Evolutionary conservation across 2,797 vertebrate genomes (phyloP).

Genomic region (Pristis pectinata): DNA sequence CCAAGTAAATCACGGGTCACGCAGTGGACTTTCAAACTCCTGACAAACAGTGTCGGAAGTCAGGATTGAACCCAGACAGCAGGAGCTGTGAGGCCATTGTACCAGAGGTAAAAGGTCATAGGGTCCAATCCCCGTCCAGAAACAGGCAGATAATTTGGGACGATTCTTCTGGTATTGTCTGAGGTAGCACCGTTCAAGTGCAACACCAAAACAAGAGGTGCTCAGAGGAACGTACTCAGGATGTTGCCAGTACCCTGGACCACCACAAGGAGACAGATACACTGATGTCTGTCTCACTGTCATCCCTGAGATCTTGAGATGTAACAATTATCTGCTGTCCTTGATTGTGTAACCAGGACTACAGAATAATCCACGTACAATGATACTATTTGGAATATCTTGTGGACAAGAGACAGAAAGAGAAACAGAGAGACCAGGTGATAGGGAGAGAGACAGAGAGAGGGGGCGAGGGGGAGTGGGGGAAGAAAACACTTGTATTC

Average conservation of each 20-base stretch:
- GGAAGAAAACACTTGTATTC: too few species aligned
- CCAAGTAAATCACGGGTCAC: too few species aligned
- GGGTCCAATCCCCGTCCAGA: neutral
- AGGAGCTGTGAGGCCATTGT: too few species aligned
- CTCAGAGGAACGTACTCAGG: neutral
- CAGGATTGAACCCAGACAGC: too few species aligned
- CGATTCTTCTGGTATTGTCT: neutral
- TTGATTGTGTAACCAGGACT: neutral
- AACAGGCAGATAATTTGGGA: too few species aligned
- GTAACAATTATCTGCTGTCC: neutral
- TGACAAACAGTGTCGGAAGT: too few species aligned
- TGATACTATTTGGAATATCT: neutral
- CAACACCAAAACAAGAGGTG: neutral
- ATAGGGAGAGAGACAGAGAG: too few species aligned
- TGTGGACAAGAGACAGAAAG: neutral
- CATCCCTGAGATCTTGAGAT: neutral
- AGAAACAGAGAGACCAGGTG: too few species aligned
- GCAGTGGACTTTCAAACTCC: too few species aligned
- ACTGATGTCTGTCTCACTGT: neutral
- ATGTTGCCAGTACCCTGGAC: neutral
- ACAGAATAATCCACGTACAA: neutral
- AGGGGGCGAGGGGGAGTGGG: too few species aligned
- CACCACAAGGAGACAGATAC: neutral
- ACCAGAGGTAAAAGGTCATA: neutral
- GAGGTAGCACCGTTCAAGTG: too few species aligned